Base-by-base conservation (phyloP, 2,888 invertebrate genomes). In the Peribatodes rhomboidaria region DNA sequence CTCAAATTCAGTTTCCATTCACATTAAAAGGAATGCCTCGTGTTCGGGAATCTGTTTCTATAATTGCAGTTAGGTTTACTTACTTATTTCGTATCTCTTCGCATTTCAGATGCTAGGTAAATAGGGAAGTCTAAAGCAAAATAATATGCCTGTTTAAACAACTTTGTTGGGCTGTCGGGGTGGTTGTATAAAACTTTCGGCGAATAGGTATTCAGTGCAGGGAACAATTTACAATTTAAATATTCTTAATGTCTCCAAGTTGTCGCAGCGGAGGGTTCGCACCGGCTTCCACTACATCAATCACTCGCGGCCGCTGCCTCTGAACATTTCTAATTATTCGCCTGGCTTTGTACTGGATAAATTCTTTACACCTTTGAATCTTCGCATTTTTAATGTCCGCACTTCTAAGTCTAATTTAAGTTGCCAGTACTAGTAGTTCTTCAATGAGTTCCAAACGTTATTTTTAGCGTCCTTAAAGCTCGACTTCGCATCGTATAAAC, bases 221-320 rank as follows among this genome's bases (percentile, higher is more conserved):
- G 87, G 82, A 89, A 88, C 83, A 91, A 93, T 92, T 92, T 92
- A 91, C 90, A 92, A 92, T 93, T 92, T 91, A 92, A 93, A 93
- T 93, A 91, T 92, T 90, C 88, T 90, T 92, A 92, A 93, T 93
- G 92, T 92, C 89, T 85, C 88, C 89, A 86, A 91, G 92, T 90
- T 88, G 89, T 88, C 90, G 87, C 83, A 72, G 76, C 74, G 78
- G 73, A 72, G 73, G 75, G 77, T 59, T 78, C 76, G 74, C 79
- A 78, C 79, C 80, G 83, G 80, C 86, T 93, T 92, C 90, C 92
- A 92, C 92, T 92, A 92, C 92, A 93, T 93, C 92, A 92, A 93
- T 93, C 92, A 92, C 90, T 89, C 86, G 89, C 86, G 92, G 91
- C 89, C 88, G 81, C 85, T 90, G 90, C 87, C 85, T 84, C 86